Evolutionary conservation across 2,888 invertebrate species (phyloP), one percentile per base, ranked within the genome.

Genomic region (Pyrgus malvae): DNA sequence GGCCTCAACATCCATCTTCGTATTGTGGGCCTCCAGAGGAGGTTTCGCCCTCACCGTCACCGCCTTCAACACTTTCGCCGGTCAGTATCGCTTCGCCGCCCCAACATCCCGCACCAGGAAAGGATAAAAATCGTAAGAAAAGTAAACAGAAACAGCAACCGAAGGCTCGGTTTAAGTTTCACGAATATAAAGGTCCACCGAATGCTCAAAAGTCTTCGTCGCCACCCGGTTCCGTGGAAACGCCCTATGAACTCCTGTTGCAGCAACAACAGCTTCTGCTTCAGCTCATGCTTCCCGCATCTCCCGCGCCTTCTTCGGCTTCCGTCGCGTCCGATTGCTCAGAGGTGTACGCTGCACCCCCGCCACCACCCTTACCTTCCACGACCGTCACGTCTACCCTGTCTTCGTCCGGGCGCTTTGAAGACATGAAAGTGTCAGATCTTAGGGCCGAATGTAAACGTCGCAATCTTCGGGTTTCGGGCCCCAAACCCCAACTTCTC

Each of bases 341-440:
- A 9, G 83, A 84, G 58, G 72, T 67, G 16, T 76, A 76, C 57
- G 62, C 82, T 59, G 86, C 87, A 21, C 91, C 91, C 8, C 92
- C 91, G n/a, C 91, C 92, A 21, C 83, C 91, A 6, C 91, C 91
- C 9, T 90, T 88, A 7, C 83, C 86, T 5, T 86, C 91, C 23
- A 83, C 72, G 71, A 74, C 91, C 27, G 81, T 72, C 71, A 75
- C 85, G 70, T 35, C 83, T 68, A 65, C 73, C 3, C 56, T 72
- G 91, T 14, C 81, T 16, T 59, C 67, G 51, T 70, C 94, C 9
- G 92, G 93, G 17, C 94, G 97, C 59, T 91, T 98, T 69, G 97
- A 98, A 78, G 98, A 98, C 73, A 97, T 98, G 96, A 98, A 98
- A 91, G 98, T 89, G 35, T 97, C 96, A 59, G 98, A 99, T 76